Conservation (phyloP, 1,140 invertebrate species). For the Adoxophyes honmai region DNA sequence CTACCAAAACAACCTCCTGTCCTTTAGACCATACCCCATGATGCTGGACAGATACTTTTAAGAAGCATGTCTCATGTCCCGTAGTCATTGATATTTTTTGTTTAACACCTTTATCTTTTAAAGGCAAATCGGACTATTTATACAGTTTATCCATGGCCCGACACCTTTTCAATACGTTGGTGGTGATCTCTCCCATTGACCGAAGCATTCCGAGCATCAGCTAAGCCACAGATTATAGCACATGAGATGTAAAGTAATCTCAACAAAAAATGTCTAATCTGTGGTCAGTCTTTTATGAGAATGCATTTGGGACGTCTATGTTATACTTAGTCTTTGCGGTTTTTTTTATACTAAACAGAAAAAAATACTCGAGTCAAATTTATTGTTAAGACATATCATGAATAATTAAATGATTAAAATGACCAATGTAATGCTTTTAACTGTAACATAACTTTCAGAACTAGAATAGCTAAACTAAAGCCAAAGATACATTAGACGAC, state of each 20-base stretch:
- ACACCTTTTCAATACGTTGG: slow-evolving; percentile 12
- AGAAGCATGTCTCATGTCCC: slow-evolving; percentile 11
- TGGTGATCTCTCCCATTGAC: slow-evolving; percentile 8
- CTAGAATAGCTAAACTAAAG: no score
- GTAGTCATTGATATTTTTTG: slow-evolving; percentile 13
- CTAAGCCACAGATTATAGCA: not conserved
- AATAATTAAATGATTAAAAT: no score
- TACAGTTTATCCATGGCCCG: slow-evolving; percentile 11
- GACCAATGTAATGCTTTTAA: no score
- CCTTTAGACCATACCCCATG: not conserved
- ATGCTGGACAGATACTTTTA: slow-evolving; percentile 15
- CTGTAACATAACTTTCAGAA: no score
- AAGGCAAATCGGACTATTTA: slow-evolving; percentile 13
- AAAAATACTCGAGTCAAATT: no score
- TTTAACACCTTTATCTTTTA: slow-evolving; percentile 11
- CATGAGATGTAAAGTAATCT: no score
- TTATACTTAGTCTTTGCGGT: no score
- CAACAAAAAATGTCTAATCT: not conserved
- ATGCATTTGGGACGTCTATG: not conserved
- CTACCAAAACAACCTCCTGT: not conserved
- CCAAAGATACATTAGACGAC: no score
- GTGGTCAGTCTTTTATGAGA: slow-evolving; percentile 7
- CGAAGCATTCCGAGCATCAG: not conserved
- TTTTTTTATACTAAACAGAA: no score
- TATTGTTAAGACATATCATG: no score